These are phyloP conservation scores for Osmerus eperlanus DNA, from an alignment of 2,113 vertebrate genomes.

Conservation along the genomic window DNA sequence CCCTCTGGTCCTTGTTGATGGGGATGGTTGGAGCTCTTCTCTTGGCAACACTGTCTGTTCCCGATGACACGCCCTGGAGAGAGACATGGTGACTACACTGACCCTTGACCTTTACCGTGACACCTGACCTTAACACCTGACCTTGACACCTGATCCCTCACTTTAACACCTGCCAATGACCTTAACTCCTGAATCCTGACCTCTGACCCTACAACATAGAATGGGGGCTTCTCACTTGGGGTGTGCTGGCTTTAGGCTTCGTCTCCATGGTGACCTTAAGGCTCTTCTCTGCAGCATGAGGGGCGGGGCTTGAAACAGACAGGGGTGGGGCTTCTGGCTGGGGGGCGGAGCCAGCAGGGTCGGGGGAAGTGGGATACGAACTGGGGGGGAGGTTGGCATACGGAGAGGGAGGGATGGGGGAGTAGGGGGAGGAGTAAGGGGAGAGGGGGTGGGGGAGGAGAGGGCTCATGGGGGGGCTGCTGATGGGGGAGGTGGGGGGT, in stretches of 20 bases:
- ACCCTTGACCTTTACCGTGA: background rate
- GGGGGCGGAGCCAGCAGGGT: slow-evolving; percentile 40
- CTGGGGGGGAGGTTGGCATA: slow-evolving; percentile 63
- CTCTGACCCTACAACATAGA: too few relatives aligned
- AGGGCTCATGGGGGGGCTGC: slow-evolving; percentile 58
- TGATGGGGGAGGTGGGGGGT: slow-evolving; percentile 58
- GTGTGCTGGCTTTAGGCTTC: background rate
- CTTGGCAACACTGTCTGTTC: slow-evolving; percentile 37
- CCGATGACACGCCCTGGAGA: slow-evolving; percentile 37
- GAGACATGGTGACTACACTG: slow-evolving; percentile 2
- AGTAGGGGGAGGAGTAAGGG: slow-evolving; percentile 51
- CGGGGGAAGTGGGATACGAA: slow-evolving; percentile 61
- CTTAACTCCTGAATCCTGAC: too few relatives aligned
- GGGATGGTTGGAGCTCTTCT: slow-evolving; percentile 27
- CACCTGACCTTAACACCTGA: too few relatives aligned
- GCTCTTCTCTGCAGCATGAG: slow-evolving; percentile 19
- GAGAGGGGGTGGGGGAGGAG: slow-evolving; percentile 53
- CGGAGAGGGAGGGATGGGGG: slow-evolving; percentile 57
- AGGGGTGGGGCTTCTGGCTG: background rate
- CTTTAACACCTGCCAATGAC: too few relatives aligned
- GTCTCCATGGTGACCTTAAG: slow-evolving; percentile 8
- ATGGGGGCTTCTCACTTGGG: too few relatives aligned
- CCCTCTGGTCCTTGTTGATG: slow-evolving; percentile 47
- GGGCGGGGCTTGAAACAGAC: background rate
- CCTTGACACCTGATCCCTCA: too few relatives aligned